A percentile compares a stretch with the other conserved stretches of the same genome.
phyloP scores from a whole-genome alignment of 2,888 invertebrate genomes.

The Mesoligia furuncula region DNA sequence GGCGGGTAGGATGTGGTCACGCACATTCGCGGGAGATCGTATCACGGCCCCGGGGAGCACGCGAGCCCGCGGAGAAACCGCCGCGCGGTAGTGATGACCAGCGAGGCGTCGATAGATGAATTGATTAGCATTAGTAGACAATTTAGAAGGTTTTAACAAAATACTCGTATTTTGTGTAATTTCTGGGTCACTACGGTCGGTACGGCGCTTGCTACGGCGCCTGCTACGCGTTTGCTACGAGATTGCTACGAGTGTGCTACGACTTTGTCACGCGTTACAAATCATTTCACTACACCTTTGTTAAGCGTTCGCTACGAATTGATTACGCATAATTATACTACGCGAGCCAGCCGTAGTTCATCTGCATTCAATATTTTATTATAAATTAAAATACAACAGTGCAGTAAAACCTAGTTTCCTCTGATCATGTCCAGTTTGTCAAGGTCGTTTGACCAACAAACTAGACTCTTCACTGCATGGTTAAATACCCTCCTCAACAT shows the following conservation, averaged over 20 bases:
- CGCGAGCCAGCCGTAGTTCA: neutral
- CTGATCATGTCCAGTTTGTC: neutral
- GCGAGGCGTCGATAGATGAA: conserved; percentile 33
- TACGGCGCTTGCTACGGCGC: conserved; percentile 2
- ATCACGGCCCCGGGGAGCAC: conserved; percentile 77
- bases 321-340: neutral
- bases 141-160: neutral
- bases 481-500: neutral
- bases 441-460: neutral
- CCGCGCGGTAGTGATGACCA: conserved; percentile 60
- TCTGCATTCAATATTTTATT: neutral
- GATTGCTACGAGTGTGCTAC: conserved; percentile 2
- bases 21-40: conserved; percentile 83
- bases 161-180: no score
- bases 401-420: neutral
- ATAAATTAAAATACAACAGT: neutral
- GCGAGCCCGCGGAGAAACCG: conserved; percentile 74
- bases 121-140: neutral
- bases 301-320: neutral
- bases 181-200: neutral
- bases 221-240: neutral
- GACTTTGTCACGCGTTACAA: neutral
- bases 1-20: conserved; percentile 84
- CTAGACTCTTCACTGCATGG: neutral
- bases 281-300: no score